Evolutionary conservation across 2,113 vertebrate genomes (phyloP).

Genomic region (Sitta europaea): DNA sequence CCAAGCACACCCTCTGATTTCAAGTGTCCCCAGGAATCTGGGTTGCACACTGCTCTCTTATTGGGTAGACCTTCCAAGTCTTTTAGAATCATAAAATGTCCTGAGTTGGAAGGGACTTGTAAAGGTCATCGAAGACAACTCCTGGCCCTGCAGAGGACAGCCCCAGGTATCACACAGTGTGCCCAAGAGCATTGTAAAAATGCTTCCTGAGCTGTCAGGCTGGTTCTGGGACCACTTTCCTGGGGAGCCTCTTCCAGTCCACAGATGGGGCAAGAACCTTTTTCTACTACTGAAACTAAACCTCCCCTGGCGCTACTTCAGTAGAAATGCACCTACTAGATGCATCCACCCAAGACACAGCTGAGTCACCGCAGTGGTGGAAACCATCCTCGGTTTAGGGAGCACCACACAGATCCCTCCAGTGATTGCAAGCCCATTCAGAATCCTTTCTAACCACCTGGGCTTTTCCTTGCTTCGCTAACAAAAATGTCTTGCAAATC

Average conservation of each 20-base stretch:
- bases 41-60: neutral
- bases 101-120: neutral
- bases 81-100: neutral
- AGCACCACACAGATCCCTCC: neutral
- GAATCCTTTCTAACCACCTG: neutral
- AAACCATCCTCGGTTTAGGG: neutral
- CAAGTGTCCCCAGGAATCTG: neutral
- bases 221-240: neutral
- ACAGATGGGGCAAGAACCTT: fast-evolving
- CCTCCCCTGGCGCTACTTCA: neutral
- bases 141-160: neutral
- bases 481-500: neutral
- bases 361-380: neutral
- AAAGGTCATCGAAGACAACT: fast-evolving
- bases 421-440: neutral
- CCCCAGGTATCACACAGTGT: neutral
- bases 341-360: fast-evolving
- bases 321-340: neutral
- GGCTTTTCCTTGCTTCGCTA: neutral
- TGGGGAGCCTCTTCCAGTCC: neutral
- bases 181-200: neutral
- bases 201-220: neutral
- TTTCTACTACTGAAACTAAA: fast-evolving
- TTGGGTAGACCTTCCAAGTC: fast-evolving
- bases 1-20: neutral